Base-by-base conservation (phyloP, 2,113 vertebrate species). In the Herpailurus yagouaroundi region DNA sequence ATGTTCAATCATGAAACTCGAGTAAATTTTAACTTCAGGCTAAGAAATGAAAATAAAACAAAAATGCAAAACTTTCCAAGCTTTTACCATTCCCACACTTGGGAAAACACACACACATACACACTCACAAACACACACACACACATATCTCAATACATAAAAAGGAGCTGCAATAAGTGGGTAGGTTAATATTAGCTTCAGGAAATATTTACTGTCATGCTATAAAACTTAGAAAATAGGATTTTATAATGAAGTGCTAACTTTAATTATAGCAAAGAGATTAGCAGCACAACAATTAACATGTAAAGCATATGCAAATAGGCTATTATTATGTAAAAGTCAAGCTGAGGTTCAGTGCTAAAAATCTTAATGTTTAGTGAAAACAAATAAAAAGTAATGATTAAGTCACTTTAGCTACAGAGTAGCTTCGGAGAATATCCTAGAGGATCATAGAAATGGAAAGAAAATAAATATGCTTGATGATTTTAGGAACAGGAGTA, bases 231-330 rank as follows among this genome's bases (percentile, higher is more conserved):
- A 94, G 57, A 92, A 82, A 96, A 94, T 55, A n/a, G 10, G 2
- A 82, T 93, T 94, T 83, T 73, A 81, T 68, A 90, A 77, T 73
- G 36, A 97, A 97, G 5, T 74, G 4, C 50, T 90, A 95, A 76
- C 87, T 95, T 97, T 93, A 97, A 96, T 92, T 97, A 97, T 63
- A 96, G 14, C 52, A 95, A 94, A 91, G 71, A 93, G 31, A 68
- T 77, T 25, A 93, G n/a, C 5, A 88, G 45, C 33, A 89, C 91
- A 73, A 95, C 38, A 94, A 84, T 95, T 96, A 95, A 85, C 41
- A 94, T 89, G 80, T 81, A 85, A 95, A 85, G 10, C 23, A 95
- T 93, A 93, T 89, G 91, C 33, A 93, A 94, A 97, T 93, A 73
- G 27, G 80, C 41, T 63, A 77, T 82, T 94, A 91, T 95, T 96